Conservation (phyloP, 37 sponge, comb jelly and placozoan species). For the Aphrocallistes beatrix region DNA sequence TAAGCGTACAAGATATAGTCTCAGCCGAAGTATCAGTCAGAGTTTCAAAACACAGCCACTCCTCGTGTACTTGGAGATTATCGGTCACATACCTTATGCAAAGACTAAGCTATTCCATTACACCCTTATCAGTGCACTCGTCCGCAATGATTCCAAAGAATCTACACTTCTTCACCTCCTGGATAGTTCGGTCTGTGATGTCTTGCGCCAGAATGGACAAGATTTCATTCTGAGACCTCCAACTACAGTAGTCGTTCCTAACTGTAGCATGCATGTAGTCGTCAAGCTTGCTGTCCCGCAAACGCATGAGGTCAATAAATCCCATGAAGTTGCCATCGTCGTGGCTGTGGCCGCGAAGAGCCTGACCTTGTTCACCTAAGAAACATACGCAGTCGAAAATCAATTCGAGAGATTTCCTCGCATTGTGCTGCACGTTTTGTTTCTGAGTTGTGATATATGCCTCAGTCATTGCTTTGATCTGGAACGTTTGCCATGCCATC, state of each 20-base stretch:
- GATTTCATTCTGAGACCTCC: slow-evolving; percentile 10
- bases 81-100: slow-evolving; percentile 10
- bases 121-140: slow-evolving; percentile 17
- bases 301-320: slow-evolving; percentile 8
- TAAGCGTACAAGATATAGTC: slow-evolving; percentile 9
- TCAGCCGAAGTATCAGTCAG: background rate
- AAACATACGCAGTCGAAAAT: slow-evolving; percentile 17
- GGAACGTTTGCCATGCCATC: slow-evolving; percentile 19
- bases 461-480: slow-evolving; percentile 8
- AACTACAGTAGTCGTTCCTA: slow-evolving; percentile 11
- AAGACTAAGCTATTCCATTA: background rate
- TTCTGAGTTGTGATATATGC: slow-evolving; percentile 13
- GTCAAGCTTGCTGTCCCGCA: slow-evolving; percentile 15
- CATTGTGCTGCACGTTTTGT: background rate
- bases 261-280: background rate
- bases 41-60: slow-evolving; percentile 13
- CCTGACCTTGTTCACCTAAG: background rate
- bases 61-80: slow-evolving; percentile 11
- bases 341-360: slow-evolving; percentile 11
- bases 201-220: slow-evolving; percentile 17
- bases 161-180: slow-evolving; percentile 9
- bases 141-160: slow-evolving; percentile 19
- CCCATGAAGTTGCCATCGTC: background rate
- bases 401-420: background rate
- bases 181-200: slow-evolving; percentile 3